These are phyloP conservation scores for Serrognathus titanus DNA, from an alignment of 2,888 invertebrate genomes.

Conservation along the genomic window DNA sequence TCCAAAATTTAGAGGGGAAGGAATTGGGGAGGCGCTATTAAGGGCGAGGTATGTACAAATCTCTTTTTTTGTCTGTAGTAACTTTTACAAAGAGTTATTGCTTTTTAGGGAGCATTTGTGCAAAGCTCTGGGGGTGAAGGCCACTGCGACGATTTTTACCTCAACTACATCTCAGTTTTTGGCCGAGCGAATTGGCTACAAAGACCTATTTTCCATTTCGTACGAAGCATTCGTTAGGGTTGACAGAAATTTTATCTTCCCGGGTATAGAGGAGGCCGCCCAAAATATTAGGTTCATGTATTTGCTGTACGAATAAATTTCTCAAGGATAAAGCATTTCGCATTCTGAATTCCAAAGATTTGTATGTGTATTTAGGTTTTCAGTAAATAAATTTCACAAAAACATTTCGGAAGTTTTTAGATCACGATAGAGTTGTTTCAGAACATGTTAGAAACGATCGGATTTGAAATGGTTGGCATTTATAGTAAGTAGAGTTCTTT, in stretches of 20 bases:
- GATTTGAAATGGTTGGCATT: too few relatives aligned
- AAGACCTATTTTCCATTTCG: slow-evolving; percentile 46
- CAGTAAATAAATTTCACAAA: too few relatives aligned
- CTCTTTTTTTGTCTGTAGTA: not conserved
- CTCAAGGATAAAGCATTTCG: not conserved
- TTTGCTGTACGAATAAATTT: slow-evolving; percentile 6
- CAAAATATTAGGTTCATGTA: slow-evolving; percentile 18
- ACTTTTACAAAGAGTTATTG: not conserved
- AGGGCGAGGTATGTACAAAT: slow-evolving; percentile 25
- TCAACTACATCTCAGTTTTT: slow-evolving; percentile 53
- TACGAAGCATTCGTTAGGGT: slow-evolving; percentile 50
- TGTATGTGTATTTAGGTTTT: too few relatives aligned
- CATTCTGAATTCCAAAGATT: too few relatives aligned
- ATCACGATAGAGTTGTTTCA: too few relatives aligned
- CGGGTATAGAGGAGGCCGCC: slow-evolving; percentile 24
- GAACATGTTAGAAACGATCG: too few relatives aligned
- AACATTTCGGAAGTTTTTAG: too few relatives aligned
- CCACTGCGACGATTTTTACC: slow-evolving; percentile 55
- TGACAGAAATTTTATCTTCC: slow-evolving; percentile 20
- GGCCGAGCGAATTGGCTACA: slow-evolving; percentile 53
- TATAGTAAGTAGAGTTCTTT: too few relatives aligned
- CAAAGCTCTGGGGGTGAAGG: slow-evolving; percentile 50
- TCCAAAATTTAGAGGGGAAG: slow-evolving; percentile 38
- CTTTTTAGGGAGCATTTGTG: slow-evolving; percentile 51
- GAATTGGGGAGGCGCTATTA: slow-evolving; percentile 29